Conservation (phyloP, 2,797 vertebrate species). For the Coccyzus lansbergi region DNA sequence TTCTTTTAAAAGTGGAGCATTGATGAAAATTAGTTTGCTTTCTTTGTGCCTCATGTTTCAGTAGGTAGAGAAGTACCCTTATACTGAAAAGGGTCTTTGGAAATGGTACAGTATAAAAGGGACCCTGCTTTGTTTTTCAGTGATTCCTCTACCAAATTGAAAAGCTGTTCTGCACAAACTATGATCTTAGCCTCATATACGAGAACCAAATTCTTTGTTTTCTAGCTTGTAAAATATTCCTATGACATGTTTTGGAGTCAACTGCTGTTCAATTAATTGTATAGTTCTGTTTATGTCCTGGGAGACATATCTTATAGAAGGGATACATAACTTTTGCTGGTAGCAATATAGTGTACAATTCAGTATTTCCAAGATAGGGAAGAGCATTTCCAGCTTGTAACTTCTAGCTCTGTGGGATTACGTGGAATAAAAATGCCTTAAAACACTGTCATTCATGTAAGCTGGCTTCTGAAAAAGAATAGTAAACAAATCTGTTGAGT, state of each 20-base stretch:
- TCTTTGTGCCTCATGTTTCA: background rate
- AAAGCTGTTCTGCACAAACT: background rate
- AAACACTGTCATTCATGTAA: background rate
- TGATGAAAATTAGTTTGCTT: background rate
- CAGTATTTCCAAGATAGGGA: background rate
- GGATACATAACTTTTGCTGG: background rate
- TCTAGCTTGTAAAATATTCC: background rate
- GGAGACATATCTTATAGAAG: background rate
- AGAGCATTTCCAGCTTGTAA: background rate
- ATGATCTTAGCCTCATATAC: background rate
- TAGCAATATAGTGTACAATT: background rate
- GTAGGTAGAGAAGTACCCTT: background rate
- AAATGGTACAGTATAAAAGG: background rate
- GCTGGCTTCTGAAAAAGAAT: background rate
- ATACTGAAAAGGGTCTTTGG: background rate
- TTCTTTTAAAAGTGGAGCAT: background rate
- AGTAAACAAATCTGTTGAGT: conserved; percentile 51
- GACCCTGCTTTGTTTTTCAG: background rate
- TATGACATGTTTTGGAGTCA: background rate
- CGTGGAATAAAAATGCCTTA: conserved; percentile 12
- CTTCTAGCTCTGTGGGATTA: background rate
- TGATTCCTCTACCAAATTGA: background rate
- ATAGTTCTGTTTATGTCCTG: background rate
- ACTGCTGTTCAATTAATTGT: background rate
- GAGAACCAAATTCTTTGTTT: background rate